Conservation (phyloP, 2,797 vertebrate species). For the Tadarida brasiliensis region DNA sequence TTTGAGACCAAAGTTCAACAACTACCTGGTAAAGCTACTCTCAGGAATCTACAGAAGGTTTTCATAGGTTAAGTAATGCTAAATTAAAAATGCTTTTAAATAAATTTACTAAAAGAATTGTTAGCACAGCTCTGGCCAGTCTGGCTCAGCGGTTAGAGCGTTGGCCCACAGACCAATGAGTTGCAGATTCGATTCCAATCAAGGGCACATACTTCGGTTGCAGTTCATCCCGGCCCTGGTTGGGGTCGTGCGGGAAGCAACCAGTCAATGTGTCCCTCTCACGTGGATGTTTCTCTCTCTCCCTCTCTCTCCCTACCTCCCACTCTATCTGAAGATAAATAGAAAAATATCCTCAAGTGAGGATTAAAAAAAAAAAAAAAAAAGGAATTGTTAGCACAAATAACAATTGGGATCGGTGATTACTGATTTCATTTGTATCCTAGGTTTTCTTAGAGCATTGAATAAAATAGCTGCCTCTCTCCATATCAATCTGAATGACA, state of each 20-base stretch:
- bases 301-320: too few relatives aligned
- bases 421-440: not conserved
- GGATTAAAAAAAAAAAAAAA: too few relatives aligned
- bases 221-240: too few relatives aligned
- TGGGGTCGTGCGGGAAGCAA: too few relatives aligned
- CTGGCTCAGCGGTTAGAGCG: too few relatives aligned
- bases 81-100: slow-evolving; percentile 54
- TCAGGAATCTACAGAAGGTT: slow-evolving; percentile 10
- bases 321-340: too few relatives aligned
- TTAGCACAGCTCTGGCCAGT: not conserved
- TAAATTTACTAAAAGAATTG: slow-evolving; percentile 48
- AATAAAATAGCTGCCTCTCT: slow-evolving; percentile 3
- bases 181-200: too few relatives aligned
- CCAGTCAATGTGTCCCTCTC: too few relatives aligned
- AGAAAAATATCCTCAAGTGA: too few relatives aligned
- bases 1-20: slow-evolving; percentile 47
- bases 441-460: not conserved
- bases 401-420: not conserved
- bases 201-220: too few relatives aligned
- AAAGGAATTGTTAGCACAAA: not conserved
- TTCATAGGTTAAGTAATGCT: not conserved
- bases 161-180: too few relatives aligned
- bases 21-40: slow-evolving; percentile 45
- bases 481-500: not conserved
- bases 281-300: too few relatives aligned